These are phyloP conservation scores for Bombus terrestris DNA, from an alignment of 1,140 invertebrate genomes.

Conservation along the genomic window DNA sequence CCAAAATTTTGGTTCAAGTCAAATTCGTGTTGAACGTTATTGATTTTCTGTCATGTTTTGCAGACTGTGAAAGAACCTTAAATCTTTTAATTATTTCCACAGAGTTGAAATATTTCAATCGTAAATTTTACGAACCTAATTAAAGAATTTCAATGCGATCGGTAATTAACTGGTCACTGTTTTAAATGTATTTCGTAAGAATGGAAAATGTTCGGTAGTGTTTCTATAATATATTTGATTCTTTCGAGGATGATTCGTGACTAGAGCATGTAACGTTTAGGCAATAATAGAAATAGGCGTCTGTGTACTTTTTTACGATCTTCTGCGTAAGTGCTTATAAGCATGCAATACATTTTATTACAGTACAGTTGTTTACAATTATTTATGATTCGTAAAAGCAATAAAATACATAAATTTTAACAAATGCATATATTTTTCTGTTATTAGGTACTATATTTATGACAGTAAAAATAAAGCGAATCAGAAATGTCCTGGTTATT, in stretches of 20 bases:
- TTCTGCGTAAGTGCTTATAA: background rate
- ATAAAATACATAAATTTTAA: background rate
- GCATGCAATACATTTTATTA: background rate
- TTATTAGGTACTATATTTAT: background rate
- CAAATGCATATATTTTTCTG: background rate
- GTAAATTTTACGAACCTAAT: background rate
- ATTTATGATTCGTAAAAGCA: background rate
- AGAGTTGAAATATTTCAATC: too few species aligned
- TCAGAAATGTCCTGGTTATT: background rate
- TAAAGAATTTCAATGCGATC: too few species aligned
- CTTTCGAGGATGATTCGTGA: background rate
- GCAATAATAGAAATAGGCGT: background rate
- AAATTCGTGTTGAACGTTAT: background rate
- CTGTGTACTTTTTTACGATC: background rate
- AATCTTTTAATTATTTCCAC: background rate
- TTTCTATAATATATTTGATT: background rate
- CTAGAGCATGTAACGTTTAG: background rate
- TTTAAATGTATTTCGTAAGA: background rate
- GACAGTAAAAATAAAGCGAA: background rate
- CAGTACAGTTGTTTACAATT: slow-evolving; percentile 2
- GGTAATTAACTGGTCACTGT: background rate
- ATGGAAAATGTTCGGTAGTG: background rate
- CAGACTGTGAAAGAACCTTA: background rate
- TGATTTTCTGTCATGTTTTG: background rate
- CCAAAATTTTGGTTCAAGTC: background rate